phyloP scores from a whole-genome alignment of 2,113 vertebrate genomes.

The Ammospiza nelsoni region DNA sequence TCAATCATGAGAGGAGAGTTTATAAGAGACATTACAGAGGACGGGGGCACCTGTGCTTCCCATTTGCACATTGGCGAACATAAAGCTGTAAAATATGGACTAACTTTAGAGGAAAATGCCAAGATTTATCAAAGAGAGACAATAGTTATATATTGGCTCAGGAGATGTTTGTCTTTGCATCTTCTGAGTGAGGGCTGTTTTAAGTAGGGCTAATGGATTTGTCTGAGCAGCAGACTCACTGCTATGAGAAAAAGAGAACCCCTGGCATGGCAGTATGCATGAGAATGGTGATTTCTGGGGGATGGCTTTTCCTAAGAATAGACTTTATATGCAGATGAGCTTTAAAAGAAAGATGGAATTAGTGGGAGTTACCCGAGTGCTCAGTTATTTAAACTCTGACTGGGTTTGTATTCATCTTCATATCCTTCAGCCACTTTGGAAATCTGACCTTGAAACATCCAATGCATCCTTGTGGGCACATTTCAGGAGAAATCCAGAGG shows the following conservation, averaged over 20 bases:
- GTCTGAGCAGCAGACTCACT: background rate
- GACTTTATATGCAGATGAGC: background rate
- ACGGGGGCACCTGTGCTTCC: background rate
- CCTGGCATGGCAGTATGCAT: background rate
- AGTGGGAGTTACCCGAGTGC: background rate
- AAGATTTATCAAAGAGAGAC: background rate
- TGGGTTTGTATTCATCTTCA: background rate
- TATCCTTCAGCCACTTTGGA: background rate
- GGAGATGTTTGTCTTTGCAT: background rate
- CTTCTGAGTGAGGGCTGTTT: background rate
- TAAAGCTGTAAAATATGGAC: background rate
- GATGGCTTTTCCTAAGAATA: background rate
- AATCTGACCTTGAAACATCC: background rate
- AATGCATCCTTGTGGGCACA: background rate
- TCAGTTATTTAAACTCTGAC: background rate
- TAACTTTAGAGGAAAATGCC: background rate
- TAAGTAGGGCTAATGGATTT: background rate
- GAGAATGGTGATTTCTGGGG: background rate
- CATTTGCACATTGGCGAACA: background rate
- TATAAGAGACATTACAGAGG: background rate
- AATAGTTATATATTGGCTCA: background rate
- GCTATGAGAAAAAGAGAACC: background rate
- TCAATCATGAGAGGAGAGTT: background rate
- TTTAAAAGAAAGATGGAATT: background rate
- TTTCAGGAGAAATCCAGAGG: background rate